Conservation (phyloP, 2,113 vertebrate genomes). For the Lamprologus speciosus region DNA sequence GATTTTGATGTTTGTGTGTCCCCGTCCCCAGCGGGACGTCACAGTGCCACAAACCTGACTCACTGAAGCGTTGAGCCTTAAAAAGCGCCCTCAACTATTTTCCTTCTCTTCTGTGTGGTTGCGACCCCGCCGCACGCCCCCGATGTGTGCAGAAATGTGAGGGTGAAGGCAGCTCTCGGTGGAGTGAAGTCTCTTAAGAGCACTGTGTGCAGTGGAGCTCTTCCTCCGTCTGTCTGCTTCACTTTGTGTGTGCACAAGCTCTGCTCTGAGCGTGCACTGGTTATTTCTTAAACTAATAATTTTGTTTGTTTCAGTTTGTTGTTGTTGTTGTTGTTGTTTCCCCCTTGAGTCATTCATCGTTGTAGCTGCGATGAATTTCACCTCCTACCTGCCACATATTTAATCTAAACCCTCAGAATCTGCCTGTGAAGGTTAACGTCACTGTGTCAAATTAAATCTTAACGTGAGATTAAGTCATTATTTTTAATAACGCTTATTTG, state of each 20-base stretch:
- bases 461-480: not conserved
- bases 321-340: not conserved
- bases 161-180: constrained; percentile 23
- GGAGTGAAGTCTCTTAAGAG: not conserved
- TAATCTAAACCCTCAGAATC: not conserved
- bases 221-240: not conserved
- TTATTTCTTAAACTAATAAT: not conserved
- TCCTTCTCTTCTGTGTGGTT: not conserved
- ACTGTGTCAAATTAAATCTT: not conserved
- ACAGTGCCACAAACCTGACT: constrained; percentile 10
- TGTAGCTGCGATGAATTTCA: not conserved
- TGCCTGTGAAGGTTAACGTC: not conserved
- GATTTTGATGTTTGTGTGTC: not conserved
- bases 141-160: not conserved
- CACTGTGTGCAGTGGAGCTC: constrained; percentile 3
- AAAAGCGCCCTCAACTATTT: constrained; percentile 27
- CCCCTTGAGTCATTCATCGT: not conserved
- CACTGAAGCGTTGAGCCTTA: constrained; percentile 25
- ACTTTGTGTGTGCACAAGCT: not conserved
- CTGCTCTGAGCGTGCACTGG: not conserved
- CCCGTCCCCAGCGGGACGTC: not conserved
- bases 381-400: not conserved
- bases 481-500: not conserved
- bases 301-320: not conserved
- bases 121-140: not conserved